phyloP scores from a whole-genome alignment of 2,888 invertebrate species.

The Lissonota sp. region DNA sequence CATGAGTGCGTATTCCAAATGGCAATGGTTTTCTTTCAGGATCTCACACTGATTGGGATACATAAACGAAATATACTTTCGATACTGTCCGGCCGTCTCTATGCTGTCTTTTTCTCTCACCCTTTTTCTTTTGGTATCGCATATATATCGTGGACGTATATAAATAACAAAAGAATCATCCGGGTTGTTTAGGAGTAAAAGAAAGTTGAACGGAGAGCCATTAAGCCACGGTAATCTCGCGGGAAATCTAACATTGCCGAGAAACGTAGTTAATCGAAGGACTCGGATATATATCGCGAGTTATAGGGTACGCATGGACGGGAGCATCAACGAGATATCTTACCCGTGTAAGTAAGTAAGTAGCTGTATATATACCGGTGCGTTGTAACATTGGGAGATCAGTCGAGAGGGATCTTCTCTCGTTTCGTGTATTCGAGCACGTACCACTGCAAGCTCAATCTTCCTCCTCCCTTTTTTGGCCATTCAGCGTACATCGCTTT shows the following conservation, averaged over 20 bases:
- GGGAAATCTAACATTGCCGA: conserved; percentile 63
- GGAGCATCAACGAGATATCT: conserved; percentile 17
- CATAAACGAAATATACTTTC: conserved; percentile 53
- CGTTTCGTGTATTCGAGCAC: conserved; percentile 44
- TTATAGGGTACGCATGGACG: neutral
- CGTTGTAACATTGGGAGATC: conserved; percentile 49
- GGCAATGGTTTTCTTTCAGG: conserved; percentile 46
- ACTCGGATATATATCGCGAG: conserved; percentile 1
- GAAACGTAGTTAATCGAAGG: conserved; percentile 61
- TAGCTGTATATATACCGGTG: conserved; percentile 26
- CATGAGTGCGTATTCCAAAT: conserved; percentile 1
- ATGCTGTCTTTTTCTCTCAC: neutral
- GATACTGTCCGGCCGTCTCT: conserved; percentile 11
- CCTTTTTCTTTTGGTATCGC: conserved; percentile 17
- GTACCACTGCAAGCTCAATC: conserved; percentile 35
- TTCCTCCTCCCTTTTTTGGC: conserved; percentile 18
- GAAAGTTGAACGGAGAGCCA: conserved; percentile 57
- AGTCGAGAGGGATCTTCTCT: conserved; percentile 53
- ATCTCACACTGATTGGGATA: conserved; percentile 49
- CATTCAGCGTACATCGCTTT: conserved; percentile 17
- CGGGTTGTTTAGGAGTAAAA: conserved; percentile 60
- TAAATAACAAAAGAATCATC: conserved; percentile 55
- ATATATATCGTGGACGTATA: conserved; percentile 21
- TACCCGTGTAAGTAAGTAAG: conserved; percentile 39
- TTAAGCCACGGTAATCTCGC: conserved; percentile 63